Conservation (phyloP, 1,140 invertebrate genomes). For the Zaprionus gabonicus region DNA sequence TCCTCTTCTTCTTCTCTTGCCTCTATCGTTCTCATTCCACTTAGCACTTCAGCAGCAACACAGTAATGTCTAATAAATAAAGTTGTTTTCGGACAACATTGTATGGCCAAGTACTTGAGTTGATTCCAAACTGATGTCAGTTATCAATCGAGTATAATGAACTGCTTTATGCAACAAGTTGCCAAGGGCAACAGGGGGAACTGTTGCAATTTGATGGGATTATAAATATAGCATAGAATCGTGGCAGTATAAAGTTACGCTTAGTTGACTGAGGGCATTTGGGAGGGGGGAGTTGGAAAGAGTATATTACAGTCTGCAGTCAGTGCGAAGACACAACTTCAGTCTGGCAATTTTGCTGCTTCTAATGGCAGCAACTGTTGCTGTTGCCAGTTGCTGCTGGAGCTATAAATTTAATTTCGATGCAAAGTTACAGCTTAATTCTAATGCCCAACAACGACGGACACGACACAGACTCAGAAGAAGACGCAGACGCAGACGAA, state of each 20-base stretch:
- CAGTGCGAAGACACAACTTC: conserved; percentile 13
- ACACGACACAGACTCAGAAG: conserved; percentile 5
- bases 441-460: conserved; percentile 56
- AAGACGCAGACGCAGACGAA: background rate
- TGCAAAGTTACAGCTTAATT: conserved; percentile 80
- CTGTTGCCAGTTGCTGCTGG: conserved; percentile 25
- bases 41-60: background rate
- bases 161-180: background rate
- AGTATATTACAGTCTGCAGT: conserved; percentile 4
- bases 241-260: background rate
- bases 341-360: conserved; percentile 44
- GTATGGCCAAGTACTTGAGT: background rate
- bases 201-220: background rate
- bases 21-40: background rate
- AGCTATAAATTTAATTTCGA: conserved; percentile 78
- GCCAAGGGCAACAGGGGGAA: background rate
- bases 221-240: conserved; percentile 3
- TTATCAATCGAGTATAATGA: background rate
- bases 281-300: background rate
- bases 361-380: conserved; percentile 39
- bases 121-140: background rate
- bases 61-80: background rate
- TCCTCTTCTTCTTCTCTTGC: no score
- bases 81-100: background rate
- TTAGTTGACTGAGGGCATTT: background rate